phyloP scores from a whole-genome alignment of 2,113 vertebrate species.

The Mobula hypostoma region DNA sequence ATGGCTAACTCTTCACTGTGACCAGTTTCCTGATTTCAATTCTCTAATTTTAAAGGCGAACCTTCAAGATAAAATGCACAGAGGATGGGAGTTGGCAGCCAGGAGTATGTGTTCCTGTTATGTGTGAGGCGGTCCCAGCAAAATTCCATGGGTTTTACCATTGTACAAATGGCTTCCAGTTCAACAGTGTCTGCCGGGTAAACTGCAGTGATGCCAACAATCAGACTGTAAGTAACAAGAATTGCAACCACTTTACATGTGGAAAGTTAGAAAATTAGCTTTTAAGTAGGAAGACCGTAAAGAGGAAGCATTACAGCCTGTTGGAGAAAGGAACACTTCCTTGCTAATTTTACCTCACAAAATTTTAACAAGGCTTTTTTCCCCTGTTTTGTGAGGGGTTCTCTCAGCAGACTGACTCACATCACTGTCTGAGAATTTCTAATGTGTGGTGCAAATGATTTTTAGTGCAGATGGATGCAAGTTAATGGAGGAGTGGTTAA shows the following conservation, averaged over 20 bases:
- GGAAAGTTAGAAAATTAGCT: slow-evolving; percentile 28
- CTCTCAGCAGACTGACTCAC: slow-evolving; percentile 12
- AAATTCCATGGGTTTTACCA: slow-evolving; percentile 88
- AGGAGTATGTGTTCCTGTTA: slow-evolving; percentile 79
- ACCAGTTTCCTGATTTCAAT: background rate
- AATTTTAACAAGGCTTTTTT: slow-evolving; percentile 27
- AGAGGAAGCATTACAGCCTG: background rate
- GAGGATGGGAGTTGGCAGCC: slow-evolving; percentile 89
- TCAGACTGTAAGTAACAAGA: slow-evolving; percentile 64
- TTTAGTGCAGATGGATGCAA: background rate
- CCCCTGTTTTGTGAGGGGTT: background rate
- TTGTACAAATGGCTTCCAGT: slow-evolving; percentile 84
- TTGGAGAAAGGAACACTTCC: background rate
- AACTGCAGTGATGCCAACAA: slow-evolving; percentile 72
- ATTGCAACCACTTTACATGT: background rate
- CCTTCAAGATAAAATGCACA: slow-evolving; percentile 87
- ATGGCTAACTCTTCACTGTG: background rate
- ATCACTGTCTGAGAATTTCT: slow-evolving; percentile 29
- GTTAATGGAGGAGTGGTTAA: slow-evolving; percentile 20
- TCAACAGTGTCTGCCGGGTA: slow-evolving; percentile 86
- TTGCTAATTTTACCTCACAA: slow-evolving; percentile 16
- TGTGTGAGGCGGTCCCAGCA: slow-evolving; percentile 79
- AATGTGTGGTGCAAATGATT: background rate
- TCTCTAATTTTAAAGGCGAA: slow-evolving; percentile 58
- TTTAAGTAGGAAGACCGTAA: slow-evolving; percentile 10